Conservation (phyloP, 2,113 vertebrate genomes). For the Atrichornis clamosus region DNA sequence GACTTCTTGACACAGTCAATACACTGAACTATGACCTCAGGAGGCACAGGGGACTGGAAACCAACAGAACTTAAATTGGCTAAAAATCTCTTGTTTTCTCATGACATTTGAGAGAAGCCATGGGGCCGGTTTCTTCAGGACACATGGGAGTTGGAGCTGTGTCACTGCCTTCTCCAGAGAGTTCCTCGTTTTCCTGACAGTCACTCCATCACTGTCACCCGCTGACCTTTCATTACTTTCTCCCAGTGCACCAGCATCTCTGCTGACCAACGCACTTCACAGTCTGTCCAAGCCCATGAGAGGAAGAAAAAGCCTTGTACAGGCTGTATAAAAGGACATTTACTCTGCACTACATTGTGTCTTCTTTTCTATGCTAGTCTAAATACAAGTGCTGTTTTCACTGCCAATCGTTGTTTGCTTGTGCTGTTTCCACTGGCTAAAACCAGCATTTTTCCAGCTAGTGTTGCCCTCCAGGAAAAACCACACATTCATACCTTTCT, state of each 20-base stretch:
- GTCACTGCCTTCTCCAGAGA: constrained; percentile 40
- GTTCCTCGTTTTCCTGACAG: neutral
- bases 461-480: constrained; percentile 49
- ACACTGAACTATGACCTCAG: constrained; percentile 37
- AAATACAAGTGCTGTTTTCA: constrained; percentile 41
- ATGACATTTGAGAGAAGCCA: constrained; percentile 48
- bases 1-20: constrained; percentile 50
- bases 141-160: constrained; percentile 4
- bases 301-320: constrained; percentile 3
- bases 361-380: constrained; percentile 33
- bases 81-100: constrained; percentile 42
- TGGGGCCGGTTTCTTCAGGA: neutral
- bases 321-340: constrained; percentile 17
- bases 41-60: constrained; percentile 46
- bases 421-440: constrained; percentile 52
- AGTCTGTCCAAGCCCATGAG: neutral
- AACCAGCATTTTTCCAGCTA: constrained; percentile 26
- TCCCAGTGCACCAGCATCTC: constrained; percentile 9
- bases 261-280: neutral
- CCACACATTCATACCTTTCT: constrained; percentile 29
- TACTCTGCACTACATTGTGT: constrained; percentile 4
- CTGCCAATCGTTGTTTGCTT: constrained; percentile 41
- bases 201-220: constrained; percentile 32
- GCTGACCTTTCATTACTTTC: constrained; percentile 37
- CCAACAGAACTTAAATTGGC: constrained; percentile 29